A percentile compares a stretch with the other conserved stretches of the same genome.
Evolutionary conservation across 2,113 vertebrate genomes (phyloP).

Genomic region (Lepus americanus): DNA sequence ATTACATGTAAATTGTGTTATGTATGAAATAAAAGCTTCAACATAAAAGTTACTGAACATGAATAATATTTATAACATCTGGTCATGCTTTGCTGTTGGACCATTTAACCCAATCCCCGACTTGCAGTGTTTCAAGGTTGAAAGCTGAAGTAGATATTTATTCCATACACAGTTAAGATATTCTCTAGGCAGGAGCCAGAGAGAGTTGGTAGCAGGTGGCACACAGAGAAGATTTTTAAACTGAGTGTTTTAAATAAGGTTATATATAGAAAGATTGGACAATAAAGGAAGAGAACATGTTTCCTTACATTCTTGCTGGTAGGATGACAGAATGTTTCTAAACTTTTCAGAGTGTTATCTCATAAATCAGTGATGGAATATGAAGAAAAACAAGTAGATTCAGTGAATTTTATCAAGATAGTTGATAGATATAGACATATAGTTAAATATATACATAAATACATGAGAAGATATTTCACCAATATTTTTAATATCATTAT

Average conservation of each 20-base stretch:
- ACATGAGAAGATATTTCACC: background rate
- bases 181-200: slow-evolving; percentile 10
- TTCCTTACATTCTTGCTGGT: background rate
- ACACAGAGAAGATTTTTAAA: background rate
- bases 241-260: background rate
- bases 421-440: too few species aligned
- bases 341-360: slow-evolving; percentile 11
- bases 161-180: background rate
- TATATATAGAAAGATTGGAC: background rate
- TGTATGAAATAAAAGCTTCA: background rate
- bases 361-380: background rate
- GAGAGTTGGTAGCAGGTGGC: background rate
- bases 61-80: background rate
- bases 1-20: background rate
- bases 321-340: background rate
- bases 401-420: background rate
- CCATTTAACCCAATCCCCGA: background rate
- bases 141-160: background rate
- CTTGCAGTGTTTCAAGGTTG: background rate
- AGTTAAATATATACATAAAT: background rate
- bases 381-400: background rate
- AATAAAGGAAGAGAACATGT: background rate
- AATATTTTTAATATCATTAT: background rate
- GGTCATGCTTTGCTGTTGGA: background rate
- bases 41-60: background rate